Evolutionary conservation across 2,888 invertebrate genomes (phyloP), one percentile per base, ranked within the genome.

Genomic region (Taphrorychus bicolor): DNA sequence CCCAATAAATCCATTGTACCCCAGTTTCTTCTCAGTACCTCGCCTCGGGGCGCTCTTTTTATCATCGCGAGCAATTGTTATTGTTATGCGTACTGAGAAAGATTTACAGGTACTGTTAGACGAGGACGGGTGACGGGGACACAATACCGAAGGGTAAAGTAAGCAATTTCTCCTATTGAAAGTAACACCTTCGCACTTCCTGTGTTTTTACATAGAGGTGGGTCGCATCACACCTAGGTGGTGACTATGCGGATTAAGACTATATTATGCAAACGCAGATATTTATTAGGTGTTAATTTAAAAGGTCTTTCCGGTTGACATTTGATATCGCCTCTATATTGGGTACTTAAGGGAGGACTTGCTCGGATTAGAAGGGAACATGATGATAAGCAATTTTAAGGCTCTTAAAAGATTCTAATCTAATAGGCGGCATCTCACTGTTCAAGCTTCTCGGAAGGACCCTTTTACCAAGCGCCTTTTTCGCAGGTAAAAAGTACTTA

Each of bases 131-230:
- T 32, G 48, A 40, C n/a, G n/a, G n/a, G n/a, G 16, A 41, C 23
- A 61, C 53, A 61, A 61, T 61, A 17, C n/a, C 21, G 49, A 24
- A 49, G 52, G 52, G 21, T 16, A 41, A 40, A 17, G 17, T 21
- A 53, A 53, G 42, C 42, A 53, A 40, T 56, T 56, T 56, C 56
- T 40, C 14, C 19, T 56, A 56, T 52, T 21, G 7, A 32, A 48
- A 40, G 49, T 60, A n/a, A 60, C 60, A 61, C 60, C 60, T 61
- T 61, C 60, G 23, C 45, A 61, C 53, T 61, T 61, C 53, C 59
- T 61, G 53, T 52, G 16, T 42, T 42, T 61, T 24, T 53, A 42
- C 40, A 42, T 61, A 42, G n/a, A n/a, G 53, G 22, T 53, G 53
- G 23, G 53, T 42, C 52, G 41, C 14, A 53, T 61, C 52, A 19